Percentiles rank a stretch among this genome's conserved stretches.
Evolutionary conservation across 2,113 vertebrate species (phyloP).

Genomic region (Galeopterus variegatus): DNA sequence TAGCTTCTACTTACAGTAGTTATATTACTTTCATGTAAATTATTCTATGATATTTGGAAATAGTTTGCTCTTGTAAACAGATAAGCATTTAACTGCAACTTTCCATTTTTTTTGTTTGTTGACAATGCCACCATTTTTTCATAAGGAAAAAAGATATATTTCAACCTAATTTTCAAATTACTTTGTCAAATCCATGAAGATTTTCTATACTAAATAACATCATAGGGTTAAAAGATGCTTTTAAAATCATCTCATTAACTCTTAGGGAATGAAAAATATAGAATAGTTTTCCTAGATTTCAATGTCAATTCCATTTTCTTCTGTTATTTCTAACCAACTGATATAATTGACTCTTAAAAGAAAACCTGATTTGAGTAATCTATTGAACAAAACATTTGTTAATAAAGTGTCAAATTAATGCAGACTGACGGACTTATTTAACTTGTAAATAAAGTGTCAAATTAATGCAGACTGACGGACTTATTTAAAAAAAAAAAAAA

Average conservation of each 20-base stretch:
- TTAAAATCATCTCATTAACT: constrained; percentile 54
- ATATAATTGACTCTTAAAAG: constrained; percentile 8
- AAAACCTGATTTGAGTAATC: background rate
- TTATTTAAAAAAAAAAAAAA: constrained; percentile 27
- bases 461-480: background rate
- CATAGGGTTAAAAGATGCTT: constrained; percentile 34
- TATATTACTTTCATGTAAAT: constrained; percentile 21
- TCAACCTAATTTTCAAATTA: constrained; percentile 69
- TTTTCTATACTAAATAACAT: constrained; percentile 27
- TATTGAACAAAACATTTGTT: constrained; percentile 51
- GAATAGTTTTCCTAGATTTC: constrained; percentile 44
- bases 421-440: background rate
- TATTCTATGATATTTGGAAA: constrained; percentile 56
- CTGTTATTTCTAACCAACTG: constrained; percentile 28
- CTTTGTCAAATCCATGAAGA: constrained; percentile 35
- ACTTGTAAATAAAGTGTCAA: constrained; percentile 55
- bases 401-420: constrained; percentile 36
- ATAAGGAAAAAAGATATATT: background rate
- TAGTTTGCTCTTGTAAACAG: constrained; percentile 66
- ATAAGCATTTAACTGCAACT: constrained; percentile 1
- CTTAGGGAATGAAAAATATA: constrained; percentile 38
- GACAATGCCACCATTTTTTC: background rate
- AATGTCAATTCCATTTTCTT: constrained; percentile 52
- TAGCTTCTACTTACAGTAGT: constrained; percentile 29
- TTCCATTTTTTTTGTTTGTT: constrained; percentile 22